Evolutionary conservation across 2,113 vertebrate genomes (phyloP).

Genomic region (Vulpes lagopus): DNA sequence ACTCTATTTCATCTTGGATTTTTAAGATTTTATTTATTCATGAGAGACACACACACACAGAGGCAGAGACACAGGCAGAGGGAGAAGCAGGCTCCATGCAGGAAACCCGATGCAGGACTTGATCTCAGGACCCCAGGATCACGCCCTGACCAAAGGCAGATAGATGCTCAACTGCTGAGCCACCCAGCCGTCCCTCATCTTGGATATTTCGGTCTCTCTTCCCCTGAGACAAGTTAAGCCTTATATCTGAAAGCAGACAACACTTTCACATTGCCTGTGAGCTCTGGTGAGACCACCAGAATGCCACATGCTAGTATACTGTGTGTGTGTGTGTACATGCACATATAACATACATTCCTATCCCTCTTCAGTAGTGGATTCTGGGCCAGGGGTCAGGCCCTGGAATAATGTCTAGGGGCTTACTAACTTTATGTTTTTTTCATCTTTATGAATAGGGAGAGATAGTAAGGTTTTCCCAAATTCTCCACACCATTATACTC

Average conservation of each 20-base stretch:
- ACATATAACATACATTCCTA: not conserved
- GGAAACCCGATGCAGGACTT: too few relatives aligned
- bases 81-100: too few relatives aligned
- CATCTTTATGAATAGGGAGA: not conserved
- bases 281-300: not conserved
- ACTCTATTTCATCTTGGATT: conserved; percentile 23
- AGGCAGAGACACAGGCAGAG: too few relatives aligned
- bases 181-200: not conserved
- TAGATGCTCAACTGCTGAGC: too few relatives aligned
- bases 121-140: too few relatives aligned
- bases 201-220: not conserved
- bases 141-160: too few relatives aligned
- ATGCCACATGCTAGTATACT: not conserved
- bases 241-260: not conserved
- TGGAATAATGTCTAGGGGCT: not conserved
- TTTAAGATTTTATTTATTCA: not conserved
- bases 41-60: too few relatives aligned
- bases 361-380: not conserved
- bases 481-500: not conserved
- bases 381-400: not conserved
- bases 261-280: not conserved
- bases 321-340: not conserved
- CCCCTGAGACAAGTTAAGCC: not conserved
- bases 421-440: not conserved
- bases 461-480: not conserved